Evolutionary conservation across 2,113 vertebrate genomes (phyloP).

Genomic region (Oncorhynchus gorbuscha): DNA sequence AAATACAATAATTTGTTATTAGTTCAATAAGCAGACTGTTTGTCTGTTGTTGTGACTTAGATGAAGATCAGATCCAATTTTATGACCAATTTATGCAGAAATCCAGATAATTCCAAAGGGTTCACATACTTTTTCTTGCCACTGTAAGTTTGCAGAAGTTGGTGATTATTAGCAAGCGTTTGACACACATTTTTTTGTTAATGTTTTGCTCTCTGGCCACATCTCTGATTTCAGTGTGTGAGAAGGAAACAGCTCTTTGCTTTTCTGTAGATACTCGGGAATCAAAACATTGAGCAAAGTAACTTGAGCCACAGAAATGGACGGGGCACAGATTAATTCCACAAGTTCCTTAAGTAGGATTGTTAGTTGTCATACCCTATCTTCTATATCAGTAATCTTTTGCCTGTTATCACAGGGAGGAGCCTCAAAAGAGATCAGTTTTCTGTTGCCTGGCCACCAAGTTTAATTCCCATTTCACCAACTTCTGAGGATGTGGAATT

Average conservation of each 20-base stretch:
- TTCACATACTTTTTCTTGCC: no score
- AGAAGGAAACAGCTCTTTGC: slow-evolving; percentile 26
- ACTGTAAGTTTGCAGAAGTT: no score
- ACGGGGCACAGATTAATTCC: slow-evolving; percentile 31
- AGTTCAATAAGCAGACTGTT: no score
- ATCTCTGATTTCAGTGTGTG: not conserved
- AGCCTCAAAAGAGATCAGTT: slow-evolving; percentile 39
- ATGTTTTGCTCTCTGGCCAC: not conserved
- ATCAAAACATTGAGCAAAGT: slow-evolving; percentile 18
- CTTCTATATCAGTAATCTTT: slow-evolving; percentile 19
- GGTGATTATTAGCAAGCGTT: no score
- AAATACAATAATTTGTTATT: no score
- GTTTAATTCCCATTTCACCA: slow-evolving; percentile 9
- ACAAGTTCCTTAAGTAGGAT: slow-evolving; percentile 28
- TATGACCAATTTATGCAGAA: no score
- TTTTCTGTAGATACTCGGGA: slow-evolving; percentile 30
- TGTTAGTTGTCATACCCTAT: slow-evolving; percentile 25
- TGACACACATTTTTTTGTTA: no score
- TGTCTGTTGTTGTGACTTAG: no score
- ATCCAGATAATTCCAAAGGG: no score
- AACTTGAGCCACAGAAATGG: slow-evolving; percentile 22
- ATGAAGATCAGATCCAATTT: no score
- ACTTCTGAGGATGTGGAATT: slow-evolving; percentile 11
- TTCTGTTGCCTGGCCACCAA: slow-evolving; percentile 36
- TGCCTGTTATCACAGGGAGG: slow-evolving; percentile 30